These are phyloP conservation scores for Diloba caeruleocephala DNA, from an alignment of 2,888 invertebrate species.

Conservation along the genomic window DNA sequence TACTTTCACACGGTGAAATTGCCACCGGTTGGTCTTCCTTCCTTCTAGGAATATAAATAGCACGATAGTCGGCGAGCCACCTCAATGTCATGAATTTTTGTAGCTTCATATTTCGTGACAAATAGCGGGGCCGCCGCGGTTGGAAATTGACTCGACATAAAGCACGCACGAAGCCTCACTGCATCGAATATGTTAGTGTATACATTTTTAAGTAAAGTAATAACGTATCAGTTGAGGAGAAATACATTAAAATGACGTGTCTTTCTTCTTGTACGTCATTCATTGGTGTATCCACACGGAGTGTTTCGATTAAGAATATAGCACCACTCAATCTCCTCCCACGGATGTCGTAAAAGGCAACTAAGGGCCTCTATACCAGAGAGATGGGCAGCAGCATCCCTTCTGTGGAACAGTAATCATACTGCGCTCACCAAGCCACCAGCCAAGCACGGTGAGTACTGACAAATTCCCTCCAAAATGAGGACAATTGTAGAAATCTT, in stretches of 20 bases:
- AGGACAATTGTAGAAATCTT: no score
- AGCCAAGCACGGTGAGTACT: no score
- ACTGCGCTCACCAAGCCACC: no score
- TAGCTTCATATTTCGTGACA: conserved; percentile 75
- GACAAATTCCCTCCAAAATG: no score
- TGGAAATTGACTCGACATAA: conserved; percentile 66
- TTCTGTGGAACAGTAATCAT: no score
- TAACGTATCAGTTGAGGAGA: conserved; percentile 16
- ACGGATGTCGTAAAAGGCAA: no score
- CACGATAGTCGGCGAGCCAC: conserved; percentile 63
- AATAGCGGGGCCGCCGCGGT: conserved; percentile 63
- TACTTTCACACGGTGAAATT: conserved; percentile 71
- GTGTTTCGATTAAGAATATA: no score
- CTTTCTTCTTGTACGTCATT: no score
- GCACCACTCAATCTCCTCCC: no score
- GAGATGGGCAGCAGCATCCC: no score
- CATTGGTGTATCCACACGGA: no score
- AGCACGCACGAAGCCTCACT: conserved; percentile 52
- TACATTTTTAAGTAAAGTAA: conserved; percentile 49
- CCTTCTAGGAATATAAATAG: conserved; percentile 67
- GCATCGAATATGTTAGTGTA: conserved; percentile 48
- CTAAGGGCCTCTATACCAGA: no score
- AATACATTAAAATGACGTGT: conserved; percentile 34
- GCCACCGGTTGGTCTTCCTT: conserved; percentile 71
- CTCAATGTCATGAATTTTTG: conserved; percentile 78